Evolutionary conservation across 2,113 vertebrate genomes (phyloP), one percentile per base, ranked within the genome.

Genomic region (Epinephelus cyanopodus): DNA sequence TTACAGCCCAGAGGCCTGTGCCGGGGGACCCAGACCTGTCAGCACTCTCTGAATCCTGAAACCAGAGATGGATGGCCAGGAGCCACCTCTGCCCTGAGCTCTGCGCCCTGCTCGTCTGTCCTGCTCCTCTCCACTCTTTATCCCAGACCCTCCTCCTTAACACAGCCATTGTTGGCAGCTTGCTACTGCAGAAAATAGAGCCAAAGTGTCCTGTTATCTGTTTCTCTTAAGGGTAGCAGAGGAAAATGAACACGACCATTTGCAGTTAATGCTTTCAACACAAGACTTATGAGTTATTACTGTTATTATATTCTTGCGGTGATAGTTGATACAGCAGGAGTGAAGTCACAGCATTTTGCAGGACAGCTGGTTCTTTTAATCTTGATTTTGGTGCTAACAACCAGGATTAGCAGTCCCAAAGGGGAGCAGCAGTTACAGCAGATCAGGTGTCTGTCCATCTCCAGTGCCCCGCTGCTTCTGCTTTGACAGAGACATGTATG

Each of bases 1-100:
- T 92, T 90, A 93, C 91, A 70, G 87, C 87, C 87, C 82, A 86
- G 86, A 90, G 92, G 87, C 88, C 91, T 80, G 75, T 27, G 78
- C 85, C 47, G 21, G 63, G 92, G 91, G 92, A 92, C 85, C 67
- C 70, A 65, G 92, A 89, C 85, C 92, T 92, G 93, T 93, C 94
- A 91, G 88, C 90, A 13, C 85, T 85, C 87, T 90, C 81, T 81
- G 89, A 90, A 85, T 90, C 83, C 87, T 86, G 93, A 92, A 94
- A 95, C 85, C 68, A 37, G 89, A 94, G 91, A 92, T 67, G 89
- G 89, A 86, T 87, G 90, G 86, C 87, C 65, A 0, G 57, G 71
- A 89, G 82, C 82, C 84, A 77, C 84, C 90, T 86, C 80, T 92
- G 88, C 90, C 83, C 87, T 61, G 77, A 79, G 79, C 79, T 79